Conservation (phyloP, 2,113 vertebrate species). For the Lutjanus erythropterus region DNA sequence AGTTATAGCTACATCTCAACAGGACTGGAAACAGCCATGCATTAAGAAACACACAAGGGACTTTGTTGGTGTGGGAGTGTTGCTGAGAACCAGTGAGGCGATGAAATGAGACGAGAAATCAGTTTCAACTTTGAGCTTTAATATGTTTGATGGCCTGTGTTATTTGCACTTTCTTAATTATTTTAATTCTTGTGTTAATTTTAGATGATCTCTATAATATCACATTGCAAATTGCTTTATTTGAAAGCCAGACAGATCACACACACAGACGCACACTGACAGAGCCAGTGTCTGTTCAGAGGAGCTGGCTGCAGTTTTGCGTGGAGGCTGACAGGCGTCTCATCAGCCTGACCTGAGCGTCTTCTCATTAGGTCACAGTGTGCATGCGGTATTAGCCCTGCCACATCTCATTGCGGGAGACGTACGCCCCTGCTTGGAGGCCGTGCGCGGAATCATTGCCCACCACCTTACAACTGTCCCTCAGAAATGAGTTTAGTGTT, state of each 20-base stretch:
- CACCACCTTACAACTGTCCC: constrained; percentile 54
- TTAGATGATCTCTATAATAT: constrained; percentile 8
- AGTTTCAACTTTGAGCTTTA: background rate
- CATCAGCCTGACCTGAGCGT: constrained; percentile 45
- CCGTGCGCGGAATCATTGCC: constrained; percentile 8
- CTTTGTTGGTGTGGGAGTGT: too few species aligned
- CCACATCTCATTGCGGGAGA: constrained; percentile 71
- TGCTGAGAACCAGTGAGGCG: too few species aligned
- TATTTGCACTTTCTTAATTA: background rate
- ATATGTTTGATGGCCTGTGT: background rate
- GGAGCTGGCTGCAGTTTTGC: background rate
- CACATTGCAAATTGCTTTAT: constrained; percentile 24
- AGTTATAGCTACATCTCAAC: too few species aligned
- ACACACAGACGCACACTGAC: constrained; percentile 6
- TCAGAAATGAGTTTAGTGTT: constrained; percentile 69
- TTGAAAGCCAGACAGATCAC: constrained; percentile 11
- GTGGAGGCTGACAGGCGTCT: constrained; percentile 44
- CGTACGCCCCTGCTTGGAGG: constrained; percentile 20
- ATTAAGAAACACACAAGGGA: too few species aligned
- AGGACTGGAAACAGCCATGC: too few species aligned
- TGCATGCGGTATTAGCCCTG: constrained; percentile 65
- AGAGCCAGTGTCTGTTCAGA: constrained; percentile 3
- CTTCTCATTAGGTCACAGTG: constrained; percentile 60
- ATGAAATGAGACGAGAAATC: too few species aligned
- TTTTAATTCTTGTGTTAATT: constrained; percentile 13